Base-by-base conservation (phyloP, 2,888 invertebrate genomes). In the Parnassius glacialis region DNA sequence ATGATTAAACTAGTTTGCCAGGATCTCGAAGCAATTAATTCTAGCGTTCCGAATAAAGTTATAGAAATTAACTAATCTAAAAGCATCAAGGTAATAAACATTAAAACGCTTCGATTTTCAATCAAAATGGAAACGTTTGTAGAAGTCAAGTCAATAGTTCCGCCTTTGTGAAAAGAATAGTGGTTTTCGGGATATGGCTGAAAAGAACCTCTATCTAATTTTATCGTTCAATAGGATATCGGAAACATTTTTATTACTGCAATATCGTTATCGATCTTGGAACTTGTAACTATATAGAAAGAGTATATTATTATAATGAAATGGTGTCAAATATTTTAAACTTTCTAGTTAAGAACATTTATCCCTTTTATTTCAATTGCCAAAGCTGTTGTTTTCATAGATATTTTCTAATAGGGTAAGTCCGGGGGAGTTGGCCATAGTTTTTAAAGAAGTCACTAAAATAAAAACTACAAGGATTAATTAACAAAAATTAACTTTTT, bases 201-300 rank as follows among this genome's bases (percentile, higher is more conserved):
- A 47, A 52, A 61, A 57, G 65, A 58, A 61, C 62, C 65, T 66
- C 66, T 64, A 69, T 68, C 68, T 63, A 67, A 70, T 72, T 69
- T 68, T 62, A 61, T 62, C 65, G 62, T 64, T 66, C 66, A 70
- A 70, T 72, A 67, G 68, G 67, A 69, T 67, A 57, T 64, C 56
- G 45, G 60, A 54, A 54, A 56, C 57, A 60, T 62, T 58, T 51
- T 61, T 57, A 65, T 68, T 72, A 68, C 65, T 66, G 70, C 70
- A 71, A 75, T 77, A 76, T 74, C 69, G 65, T 62, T 42, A 47
- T 59, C 57, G n/a, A 62, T 57, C 10, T 61, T 50, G 41, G 1
- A 43, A 60, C 55, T 55, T 50, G 16, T 51, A 55, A 47, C 48
- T 43, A 41, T 51, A 16, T 51, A 44, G 51, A 60, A 55, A 2